phyloP scores from a whole-genome alignment of 2,888 invertebrate species.

The Leptarthrus brevirostris region DNA sequence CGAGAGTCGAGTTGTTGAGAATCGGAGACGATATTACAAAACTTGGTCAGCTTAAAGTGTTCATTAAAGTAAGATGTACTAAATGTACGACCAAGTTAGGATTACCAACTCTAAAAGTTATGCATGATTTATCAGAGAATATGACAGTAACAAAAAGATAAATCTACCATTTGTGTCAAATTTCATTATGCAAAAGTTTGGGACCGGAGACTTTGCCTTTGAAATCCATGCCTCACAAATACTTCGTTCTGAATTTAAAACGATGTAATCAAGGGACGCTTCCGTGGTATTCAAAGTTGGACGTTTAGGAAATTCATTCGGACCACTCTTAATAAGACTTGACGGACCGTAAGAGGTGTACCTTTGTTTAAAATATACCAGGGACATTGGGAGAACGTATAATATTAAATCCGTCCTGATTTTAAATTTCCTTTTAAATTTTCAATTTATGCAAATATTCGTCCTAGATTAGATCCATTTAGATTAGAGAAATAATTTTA shows the following conservation, averaged over 20 bases:
- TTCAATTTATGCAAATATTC: too few relatives aligned
- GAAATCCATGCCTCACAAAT: not conserved
- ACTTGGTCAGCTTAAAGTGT: too few relatives aligned
- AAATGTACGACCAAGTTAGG: too few relatives aligned
- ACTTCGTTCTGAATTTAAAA: slow-evolving; percentile 13
- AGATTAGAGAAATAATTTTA: too few relatives aligned
- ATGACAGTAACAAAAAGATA: slow-evolving; percentile 1
- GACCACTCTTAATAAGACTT: not conserved
- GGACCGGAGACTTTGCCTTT: slow-evolving; percentile 12
- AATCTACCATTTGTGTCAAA: not conserved
- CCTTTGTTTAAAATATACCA: too few relatives aligned
- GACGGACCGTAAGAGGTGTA: not conserved
- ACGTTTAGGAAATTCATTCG: not conserved
- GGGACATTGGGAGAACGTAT: too few relatives aligned
- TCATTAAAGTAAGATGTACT: too few relatives aligned
- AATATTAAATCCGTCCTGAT: too few relatives aligned
- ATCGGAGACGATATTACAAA: too few relatives aligned
- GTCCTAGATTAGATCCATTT: too few relatives aligned
- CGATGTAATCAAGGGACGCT: slow-evolving; percentile 4
- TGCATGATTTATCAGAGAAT: not conserved
- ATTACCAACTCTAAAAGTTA: not conserved
- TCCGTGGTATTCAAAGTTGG: not conserved
- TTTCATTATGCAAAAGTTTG: slow-evolving; percentile 5
- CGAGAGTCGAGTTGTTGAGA: too few relatives aligned
- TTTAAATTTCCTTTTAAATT: too few relatives aligned